Evolutionary conservation across 23 tunicate genomes (phyloP).

Genomic region (Trididemnum miniatum): DNA sequence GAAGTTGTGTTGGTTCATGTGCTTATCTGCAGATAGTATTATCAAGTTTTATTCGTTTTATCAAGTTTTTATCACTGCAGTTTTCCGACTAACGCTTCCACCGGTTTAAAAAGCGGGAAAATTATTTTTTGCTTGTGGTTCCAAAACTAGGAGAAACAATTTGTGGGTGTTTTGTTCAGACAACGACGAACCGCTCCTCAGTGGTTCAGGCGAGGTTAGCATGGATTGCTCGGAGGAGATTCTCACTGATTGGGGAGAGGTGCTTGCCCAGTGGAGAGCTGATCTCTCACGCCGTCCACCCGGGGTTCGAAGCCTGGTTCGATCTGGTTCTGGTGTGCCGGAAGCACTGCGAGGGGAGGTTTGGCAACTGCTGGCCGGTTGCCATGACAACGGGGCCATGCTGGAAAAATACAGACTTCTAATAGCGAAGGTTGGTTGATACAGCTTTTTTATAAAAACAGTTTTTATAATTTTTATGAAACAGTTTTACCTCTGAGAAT

Average conservation of each 20-base stretch:
- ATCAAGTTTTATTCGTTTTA: too few relatives aligned
- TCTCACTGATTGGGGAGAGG: constrained; percentile 75
- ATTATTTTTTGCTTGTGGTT: background rate
- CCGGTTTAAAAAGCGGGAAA: too few relatives aligned
- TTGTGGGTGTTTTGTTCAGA: constrained; percentile 52
- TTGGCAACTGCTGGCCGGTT: constrained; percentile 90
- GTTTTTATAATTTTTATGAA: too few relatives aligned
- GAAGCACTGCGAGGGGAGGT: constrained; percentile 88
- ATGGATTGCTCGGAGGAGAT: constrained; percentile 73
- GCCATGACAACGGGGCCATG: constrained; percentile 72
- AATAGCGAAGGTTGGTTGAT: constrained; percentile 61
- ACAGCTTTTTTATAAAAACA: too few relatives aligned
- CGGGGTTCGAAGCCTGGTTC: constrained; percentile 60
- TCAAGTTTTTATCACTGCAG: background rate
- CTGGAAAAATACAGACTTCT: constrained; percentile 72
- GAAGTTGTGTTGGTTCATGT: too few relatives aligned
- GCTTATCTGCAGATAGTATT: too few relatives aligned
- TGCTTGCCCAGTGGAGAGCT: constrained; percentile 59
- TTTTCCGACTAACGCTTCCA: background rate
- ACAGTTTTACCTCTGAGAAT: too few relatives aligned
- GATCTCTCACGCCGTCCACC: constrained; percentile 62
- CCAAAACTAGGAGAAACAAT: too few relatives aligned
- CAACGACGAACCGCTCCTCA: constrained; percentile 81
- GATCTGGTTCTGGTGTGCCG: constrained; percentile 68
- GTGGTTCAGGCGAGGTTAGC: constrained; percentile 83